phyloP scores from a whole-genome alignment of 2,888 invertebrate genomes.

The Petrophora chlorosata region DNA sequence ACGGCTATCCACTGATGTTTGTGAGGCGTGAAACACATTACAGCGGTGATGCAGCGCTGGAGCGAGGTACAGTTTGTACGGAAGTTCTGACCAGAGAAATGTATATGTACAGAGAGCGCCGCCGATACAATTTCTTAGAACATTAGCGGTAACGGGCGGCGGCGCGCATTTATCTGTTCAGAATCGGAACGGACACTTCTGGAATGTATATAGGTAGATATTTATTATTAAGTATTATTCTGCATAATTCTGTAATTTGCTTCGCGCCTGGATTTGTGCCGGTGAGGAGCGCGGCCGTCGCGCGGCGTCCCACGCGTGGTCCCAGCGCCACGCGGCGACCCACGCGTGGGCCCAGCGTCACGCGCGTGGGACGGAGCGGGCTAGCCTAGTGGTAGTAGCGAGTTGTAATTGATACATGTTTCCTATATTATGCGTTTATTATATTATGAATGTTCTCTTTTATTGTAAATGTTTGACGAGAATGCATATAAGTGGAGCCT shows the following conservation, averaged over 20 bases:
- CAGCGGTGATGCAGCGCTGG: conserved; percentile 47
- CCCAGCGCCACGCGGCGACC: conserved; percentile 12
- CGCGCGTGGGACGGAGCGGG: conserved; percentile 28
- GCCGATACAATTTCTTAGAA: conserved; percentile 1
- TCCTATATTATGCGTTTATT: conserved; percentile 82
- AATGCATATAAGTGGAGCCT: conserved; percentile 63
- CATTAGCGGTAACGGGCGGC: conserved; percentile 1
- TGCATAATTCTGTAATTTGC: conserved; percentile 73
- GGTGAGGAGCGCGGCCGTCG: conserved; percentile 16
- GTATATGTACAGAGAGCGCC: neutral
- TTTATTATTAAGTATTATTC: conserved; percentile 74
- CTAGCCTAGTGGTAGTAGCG: conserved; percentile 55
- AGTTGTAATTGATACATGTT: conserved; percentile 75
- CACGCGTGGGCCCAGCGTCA: conserved; percentile 19
- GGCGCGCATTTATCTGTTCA: conserved; percentile 17
- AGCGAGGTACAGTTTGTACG: conserved; percentile 3
- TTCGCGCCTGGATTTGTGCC: conserved; percentile 61
- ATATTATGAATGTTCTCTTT: conserved; percentile 81
- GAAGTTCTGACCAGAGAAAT: conserved; percentile 21
- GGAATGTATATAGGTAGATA: conserved; percentile 74
- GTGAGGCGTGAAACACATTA: conserved; percentile 78
- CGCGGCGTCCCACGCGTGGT: conserved; percentile 24
- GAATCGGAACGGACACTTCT: conserved; percentile 17
- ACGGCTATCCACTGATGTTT: conserved; percentile 42
- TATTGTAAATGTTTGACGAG: conserved; percentile 79